A percentile compares a stretch with the other conserved stretches of the same genome.
phyloP scores from a whole-genome alignment of 2,888 invertebrate genomes.

The Pemphredon lugubris region DNA sequence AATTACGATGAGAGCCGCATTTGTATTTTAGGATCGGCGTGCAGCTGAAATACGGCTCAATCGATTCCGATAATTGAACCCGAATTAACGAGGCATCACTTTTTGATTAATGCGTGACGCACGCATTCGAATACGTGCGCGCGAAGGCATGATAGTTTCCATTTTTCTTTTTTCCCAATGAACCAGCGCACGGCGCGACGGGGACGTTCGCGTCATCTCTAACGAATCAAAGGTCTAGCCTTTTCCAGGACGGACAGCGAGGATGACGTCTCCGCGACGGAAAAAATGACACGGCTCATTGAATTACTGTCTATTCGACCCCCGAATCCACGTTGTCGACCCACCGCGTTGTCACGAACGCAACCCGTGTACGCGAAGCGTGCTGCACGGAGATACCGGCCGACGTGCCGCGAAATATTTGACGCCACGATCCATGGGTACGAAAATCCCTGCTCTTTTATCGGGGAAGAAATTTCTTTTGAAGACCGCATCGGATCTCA shows the following conservation, averaged over 20 bases:
- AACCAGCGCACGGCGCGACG: too few species aligned
- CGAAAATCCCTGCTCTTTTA: slow-evolving; percentile 47
- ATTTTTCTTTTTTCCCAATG: too few species aligned
- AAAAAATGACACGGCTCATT: slow-evolving; percentile 43
- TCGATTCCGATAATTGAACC: slow-evolving; percentile 41
- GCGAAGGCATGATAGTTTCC: too few species aligned
- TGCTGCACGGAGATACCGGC: slow-evolving; percentile 22
- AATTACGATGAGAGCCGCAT: slow-evolving; percentile 29
- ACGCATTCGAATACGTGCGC: not conserved
- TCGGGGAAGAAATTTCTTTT: slow-evolving; percentile 31
- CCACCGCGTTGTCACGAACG: slow-evolving; percentile 24
- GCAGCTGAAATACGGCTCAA: not conserved
- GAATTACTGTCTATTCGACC: slow-evolving; percentile 56
- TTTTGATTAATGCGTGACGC: slow-evolving; percentile 13
- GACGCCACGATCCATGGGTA: slow-evolving; percentile 36
- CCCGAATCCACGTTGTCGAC: slow-evolving; percentile 40
- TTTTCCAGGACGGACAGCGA: too few species aligned
- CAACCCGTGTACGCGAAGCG: slow-evolving; percentile 46
- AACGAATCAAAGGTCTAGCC: too few species aligned
- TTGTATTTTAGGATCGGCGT: slow-evolving; percentile 2
- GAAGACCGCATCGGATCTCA: slow-evolving; percentile 1
- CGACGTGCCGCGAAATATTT: slow-evolving; percentile 58
- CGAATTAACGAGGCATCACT: slow-evolving; percentile 33
- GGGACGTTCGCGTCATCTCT: not conserved
- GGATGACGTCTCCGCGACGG: not conserved